Evolutionary conservation across 2,113 vertebrate species (phyloP).

Genomic region (Lethenteron camtschaticum): DNA sequence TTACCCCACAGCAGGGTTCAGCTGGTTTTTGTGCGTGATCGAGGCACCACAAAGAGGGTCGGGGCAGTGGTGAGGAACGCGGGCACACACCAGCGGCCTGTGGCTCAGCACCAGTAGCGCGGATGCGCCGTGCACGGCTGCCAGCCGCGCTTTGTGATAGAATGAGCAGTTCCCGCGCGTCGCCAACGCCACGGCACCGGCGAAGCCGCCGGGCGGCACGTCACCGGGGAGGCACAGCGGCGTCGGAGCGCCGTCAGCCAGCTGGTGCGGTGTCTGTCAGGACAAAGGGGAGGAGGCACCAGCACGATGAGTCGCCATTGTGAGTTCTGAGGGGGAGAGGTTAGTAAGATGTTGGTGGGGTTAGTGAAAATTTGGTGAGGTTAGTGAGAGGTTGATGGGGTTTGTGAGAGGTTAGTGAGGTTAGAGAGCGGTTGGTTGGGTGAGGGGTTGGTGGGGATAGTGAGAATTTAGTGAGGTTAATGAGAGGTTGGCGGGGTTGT

Average conservation of each 20-base stretch:
- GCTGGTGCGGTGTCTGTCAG: conserved; percentile 47
- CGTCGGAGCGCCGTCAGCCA: conserved; percentile 52
- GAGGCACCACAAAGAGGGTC: not conserved
- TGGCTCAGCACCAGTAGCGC: conserved; percentile 72
- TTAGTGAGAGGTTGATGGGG: not conserved
- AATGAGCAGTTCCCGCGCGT: conserved; percentile 88
- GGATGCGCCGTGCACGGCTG: conserved; percentile 63
- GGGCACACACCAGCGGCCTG: conserved; percentile 46
- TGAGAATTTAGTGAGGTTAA: too few species aligned
- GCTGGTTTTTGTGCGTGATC: too few species aligned
- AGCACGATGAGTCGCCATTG: not conserved
- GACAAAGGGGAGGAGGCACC: not conserved
- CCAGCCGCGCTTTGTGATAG: conserved; percentile 81
- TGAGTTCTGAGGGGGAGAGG: not conserved
- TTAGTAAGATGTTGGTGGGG: not conserved
- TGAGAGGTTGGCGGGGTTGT: too few species aligned
- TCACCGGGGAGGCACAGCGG: conserved; percentile 53
- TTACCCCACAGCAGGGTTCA: too few species aligned
- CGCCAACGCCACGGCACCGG: conserved; percentile 64
- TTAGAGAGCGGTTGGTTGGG: not conserved
- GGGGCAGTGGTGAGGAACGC: not conserved
- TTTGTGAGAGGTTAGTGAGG: not conserved
- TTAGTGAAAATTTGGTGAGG: not conserved
- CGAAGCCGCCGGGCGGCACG: conserved; percentile 54
- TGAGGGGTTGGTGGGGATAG: too few species aligned